Conservation (phyloP, 2,113 vertebrate genomes). For the Smithornis capensis region DNA sequence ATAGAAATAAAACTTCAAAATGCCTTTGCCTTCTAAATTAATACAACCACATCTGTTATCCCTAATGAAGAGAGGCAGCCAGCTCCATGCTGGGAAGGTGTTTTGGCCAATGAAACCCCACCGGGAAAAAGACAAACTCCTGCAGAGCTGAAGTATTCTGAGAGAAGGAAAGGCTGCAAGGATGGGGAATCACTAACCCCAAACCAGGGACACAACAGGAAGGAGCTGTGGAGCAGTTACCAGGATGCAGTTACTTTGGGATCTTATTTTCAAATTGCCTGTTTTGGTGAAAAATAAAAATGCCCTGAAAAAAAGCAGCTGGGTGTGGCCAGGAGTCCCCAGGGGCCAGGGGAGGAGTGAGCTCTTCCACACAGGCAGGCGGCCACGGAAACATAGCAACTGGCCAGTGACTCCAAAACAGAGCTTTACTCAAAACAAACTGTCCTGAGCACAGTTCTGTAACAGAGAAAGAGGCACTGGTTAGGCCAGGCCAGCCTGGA, state of each 20-base stretch:
- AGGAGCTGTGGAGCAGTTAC: neutral
- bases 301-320: neutral
- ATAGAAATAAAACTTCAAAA: neutral
- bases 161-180: neutral
- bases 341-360: neutral
- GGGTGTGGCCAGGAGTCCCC: neutral
- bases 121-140: neutral
- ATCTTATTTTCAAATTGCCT: neutral
- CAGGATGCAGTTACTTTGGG: rapidly evolving
- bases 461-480: neutral
- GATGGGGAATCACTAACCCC: neutral
- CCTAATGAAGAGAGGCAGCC: neutral
- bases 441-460: neutral
- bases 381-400: conserved; percentile 40
- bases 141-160: neutral
- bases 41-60: neutral
- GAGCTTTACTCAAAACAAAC: neutral
- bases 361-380: neutral
- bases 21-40: neutral
- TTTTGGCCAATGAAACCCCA: neutral
- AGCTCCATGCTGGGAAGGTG: neutral
- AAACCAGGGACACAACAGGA: neutral
- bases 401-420: conserved; percentile 22
- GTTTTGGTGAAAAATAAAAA: neutral
- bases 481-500: neutral